These are phyloP conservation scores for Ganaspis brasiliensis DNA, from an alignment of 2,888 invertebrate species.

Conservation along the genomic window DNA sequence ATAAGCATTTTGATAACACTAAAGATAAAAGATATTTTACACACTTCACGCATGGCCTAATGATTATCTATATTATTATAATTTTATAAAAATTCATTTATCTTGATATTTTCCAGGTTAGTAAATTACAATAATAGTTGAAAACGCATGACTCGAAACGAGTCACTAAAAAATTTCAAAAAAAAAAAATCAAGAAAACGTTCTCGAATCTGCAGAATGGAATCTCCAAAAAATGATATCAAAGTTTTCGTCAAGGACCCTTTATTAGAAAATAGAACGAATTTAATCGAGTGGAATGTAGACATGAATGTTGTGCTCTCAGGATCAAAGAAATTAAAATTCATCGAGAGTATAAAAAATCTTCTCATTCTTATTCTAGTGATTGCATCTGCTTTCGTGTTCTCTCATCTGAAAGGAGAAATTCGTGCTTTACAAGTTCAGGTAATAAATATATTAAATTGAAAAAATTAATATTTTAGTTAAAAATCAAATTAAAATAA, in stretches of 20 bases:
- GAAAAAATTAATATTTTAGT: too few relatives aligned
- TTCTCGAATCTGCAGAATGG: slow-evolving; percentile 54
- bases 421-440: slow-evolving; percentile 68
- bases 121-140: neutral
- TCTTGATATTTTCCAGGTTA: slow-evolving; percentile 13
- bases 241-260: slow-evolving; percentile 63
- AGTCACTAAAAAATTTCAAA: neutral
- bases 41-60: neutral
- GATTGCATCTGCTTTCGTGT: slow-evolving; percentile 62
- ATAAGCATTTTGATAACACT: slow-evolving; percentile 31
- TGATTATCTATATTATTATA: neutral
- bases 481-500: neutral
- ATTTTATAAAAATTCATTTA: neutral
- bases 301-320: slow-evolving; percentile 73
- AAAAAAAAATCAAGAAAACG: too few relatives aligned
- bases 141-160: slow-evolving; percentile 13
- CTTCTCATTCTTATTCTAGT: slow-evolving; percentile 63
- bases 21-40: slow-evolving; percentile 11
- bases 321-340: slow-evolving; percentile 65
- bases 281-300: slow-evolving; percentile 74
- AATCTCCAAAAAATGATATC: slow-evolving; percentile 59
- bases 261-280: slow-evolving; percentile 58
- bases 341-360: slow-evolving; percentile 67
- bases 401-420: slow-evolving; percentile 67
- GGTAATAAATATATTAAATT: too few relatives aligned